Base-by-base conservation (phyloP, 2,797 vertebrate species). In the Amblyraja radiata region DNA sequence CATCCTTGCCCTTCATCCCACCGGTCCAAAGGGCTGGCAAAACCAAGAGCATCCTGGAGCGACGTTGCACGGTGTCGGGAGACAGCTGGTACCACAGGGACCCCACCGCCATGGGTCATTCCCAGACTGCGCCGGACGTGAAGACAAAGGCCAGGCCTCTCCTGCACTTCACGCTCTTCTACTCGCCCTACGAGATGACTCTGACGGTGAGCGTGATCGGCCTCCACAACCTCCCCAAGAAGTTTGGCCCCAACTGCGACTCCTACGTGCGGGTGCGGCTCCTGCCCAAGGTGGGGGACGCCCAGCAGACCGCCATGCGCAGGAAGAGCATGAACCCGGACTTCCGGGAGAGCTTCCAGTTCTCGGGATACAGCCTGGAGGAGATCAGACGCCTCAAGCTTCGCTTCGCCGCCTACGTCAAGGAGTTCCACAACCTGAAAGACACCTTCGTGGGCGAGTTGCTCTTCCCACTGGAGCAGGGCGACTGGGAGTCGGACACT, bases 361-460 rank as follows among this genome's bases (percentile, higher is more conserved):
- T 97, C 93, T 95, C 95, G 68, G 96, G 95, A 93, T 95, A 95
- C 93, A 95, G 95, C 1, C 93, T 94, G 77, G 96, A 97, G 18
- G 95, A 96, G 93, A 95, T 97, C 54, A 94, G 92, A 4, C 68
- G 94, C 78, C 96, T 96, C 94, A 96, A 95, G 0, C 94, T 98
- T 93, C 95, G 94, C 74, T 96, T 98, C 46, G 95, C 95, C 0
- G 96, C 97, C 65, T 96, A 95, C 93, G 94, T 95, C 94, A 96
- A 95, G 94, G 96, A 97, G 94, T 97, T 97, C 95, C 96, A 96
- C 0, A 96, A 96, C 93, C 95, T 97, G 0, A 95, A 96, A 83
- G 97, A 97, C 93, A 95, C 96, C 0, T 94, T 94, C 0, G 93
- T 98, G 32, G 97, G 97, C 0, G 94, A 95, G 90, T 95, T 97